These are phyloP conservation scores for Pemphigus obesinymphae DNA, from an alignment of 1,140 invertebrate species.

Conservation along the genomic window DNA sequence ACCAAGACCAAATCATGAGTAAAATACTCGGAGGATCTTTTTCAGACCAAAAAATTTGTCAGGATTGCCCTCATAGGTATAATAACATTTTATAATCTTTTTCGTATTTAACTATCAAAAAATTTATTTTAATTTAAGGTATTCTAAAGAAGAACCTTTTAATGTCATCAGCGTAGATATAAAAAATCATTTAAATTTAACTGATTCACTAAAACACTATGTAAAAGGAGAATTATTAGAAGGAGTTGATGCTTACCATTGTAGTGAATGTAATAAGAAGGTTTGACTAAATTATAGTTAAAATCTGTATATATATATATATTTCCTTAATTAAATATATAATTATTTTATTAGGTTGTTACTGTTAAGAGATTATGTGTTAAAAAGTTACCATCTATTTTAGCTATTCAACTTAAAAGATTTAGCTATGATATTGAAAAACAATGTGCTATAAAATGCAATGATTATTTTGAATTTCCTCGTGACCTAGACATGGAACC, in stretches of 20 bases:
- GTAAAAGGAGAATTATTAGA: conserved; percentile 96
- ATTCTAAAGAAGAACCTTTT: conserved; percentile 96
- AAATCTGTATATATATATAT: not conserved
- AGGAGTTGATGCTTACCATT: conserved; percentile 97
- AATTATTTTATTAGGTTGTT: conserved; percentile 66
- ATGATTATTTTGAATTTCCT: conserved; percentile 99
- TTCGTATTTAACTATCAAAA: not conserved
- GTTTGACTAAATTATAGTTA: conserved; percentile 55
- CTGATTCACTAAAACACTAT: conserved; percentile 98
- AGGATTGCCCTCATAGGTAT: conserved; percentile 93
- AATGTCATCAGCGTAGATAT: conserved; percentile 98
- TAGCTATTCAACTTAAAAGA: conserved; percentile 95
- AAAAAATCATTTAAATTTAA: conserved; percentile 91
- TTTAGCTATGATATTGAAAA: conserved; percentile 99
- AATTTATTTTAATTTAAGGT: conserved; percentile 56
- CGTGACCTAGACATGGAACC: conserved; percentile 95
- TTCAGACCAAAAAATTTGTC: conserved; percentile 98
- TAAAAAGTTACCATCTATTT: conserved; percentile 91
- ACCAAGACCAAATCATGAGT: conserved; percentile 87
- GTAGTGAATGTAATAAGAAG: conserved; percentile 99
- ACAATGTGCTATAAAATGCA: conserved; percentile 98
- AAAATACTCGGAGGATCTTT: conserved; percentile 93
- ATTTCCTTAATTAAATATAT: not conserved
- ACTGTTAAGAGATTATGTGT: conserved; percentile 95
- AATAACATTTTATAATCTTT: not conserved